phyloP scores from a whole-genome alignment of 2,113 vertebrate species.

The Aphyosemion australe region DNA sequence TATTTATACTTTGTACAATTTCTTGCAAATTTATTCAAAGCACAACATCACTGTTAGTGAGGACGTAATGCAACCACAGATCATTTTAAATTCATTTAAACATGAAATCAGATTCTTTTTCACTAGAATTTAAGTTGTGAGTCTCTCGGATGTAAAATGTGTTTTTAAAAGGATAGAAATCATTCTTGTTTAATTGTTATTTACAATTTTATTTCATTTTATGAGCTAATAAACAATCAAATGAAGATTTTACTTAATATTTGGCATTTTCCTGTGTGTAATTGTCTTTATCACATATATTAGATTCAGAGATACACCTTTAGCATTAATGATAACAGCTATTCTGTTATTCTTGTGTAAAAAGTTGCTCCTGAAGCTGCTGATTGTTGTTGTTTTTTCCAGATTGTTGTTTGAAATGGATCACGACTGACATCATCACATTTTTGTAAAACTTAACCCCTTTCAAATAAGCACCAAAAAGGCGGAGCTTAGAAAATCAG shows the following conservation, averaged over 20 bases:
- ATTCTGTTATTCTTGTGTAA: no score
- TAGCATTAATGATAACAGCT: no score
- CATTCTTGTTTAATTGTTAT: no score
- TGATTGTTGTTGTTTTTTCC: neutral
- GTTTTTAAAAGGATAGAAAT: no score
- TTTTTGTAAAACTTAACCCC: neutral
- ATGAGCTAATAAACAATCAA: neutral
- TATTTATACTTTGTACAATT: slow-evolving; percentile 1
- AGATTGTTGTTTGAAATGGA: neutral
- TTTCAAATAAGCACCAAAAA: no score
- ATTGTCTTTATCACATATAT: no score
- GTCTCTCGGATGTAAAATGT: no score
- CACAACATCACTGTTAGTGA: neutral
- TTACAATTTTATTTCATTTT: no score
- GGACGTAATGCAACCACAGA: neutral
- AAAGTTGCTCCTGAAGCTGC: neutral
- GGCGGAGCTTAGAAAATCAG: no score
- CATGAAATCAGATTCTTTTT: neutral
- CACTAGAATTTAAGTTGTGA: no score
- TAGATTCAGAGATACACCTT: no score
- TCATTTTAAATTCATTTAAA: neutral
- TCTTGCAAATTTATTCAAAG: neutral
- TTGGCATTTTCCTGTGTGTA: neutral
- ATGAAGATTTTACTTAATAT: neutral
- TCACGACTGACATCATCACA: neutral